Conservation (phyloP, 2,888 invertebrate species). For the Rhagium mordax region DNA sequence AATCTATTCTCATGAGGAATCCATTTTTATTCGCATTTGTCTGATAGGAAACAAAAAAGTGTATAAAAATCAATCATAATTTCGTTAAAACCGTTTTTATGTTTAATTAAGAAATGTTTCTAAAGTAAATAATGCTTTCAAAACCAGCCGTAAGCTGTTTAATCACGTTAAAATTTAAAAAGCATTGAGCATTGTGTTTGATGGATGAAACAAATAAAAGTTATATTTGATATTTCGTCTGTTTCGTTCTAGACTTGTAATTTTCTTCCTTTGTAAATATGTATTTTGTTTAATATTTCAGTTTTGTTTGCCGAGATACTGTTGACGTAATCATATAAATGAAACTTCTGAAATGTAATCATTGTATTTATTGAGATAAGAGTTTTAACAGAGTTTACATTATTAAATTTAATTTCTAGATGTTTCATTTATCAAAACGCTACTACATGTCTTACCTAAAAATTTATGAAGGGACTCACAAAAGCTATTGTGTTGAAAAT, state of each 20-base stretch:
- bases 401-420: neutral
- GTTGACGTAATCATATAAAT: conserved; percentile 13
- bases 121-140: conserved; percentile 10
- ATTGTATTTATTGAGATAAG: neutral
- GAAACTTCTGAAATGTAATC: conserved; percentile 14
- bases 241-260: conserved; percentile 6
- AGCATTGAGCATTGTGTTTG: conserved; percentile 24
- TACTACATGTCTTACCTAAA: neutral
- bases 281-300: conserved; percentile 30
- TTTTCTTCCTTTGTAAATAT: conserved; percentile 24
- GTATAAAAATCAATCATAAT: neutral
- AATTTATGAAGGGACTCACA: neutral
- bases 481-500: neutral
- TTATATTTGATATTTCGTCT: conserved; percentile 14
- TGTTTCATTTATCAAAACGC: neutral
- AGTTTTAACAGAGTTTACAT: neutral
- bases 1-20: neutral
- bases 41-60: neutral
- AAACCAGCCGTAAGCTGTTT: conserved; percentile 10
- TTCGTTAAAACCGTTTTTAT: conserved; percentile 9
- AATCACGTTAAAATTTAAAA: conserved; percentile 26
- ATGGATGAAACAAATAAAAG: conserved; percentile 20
- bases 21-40: neutral
- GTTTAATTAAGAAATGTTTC: conserved; percentile 17
- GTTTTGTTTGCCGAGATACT: conserved; percentile 3